Base-by-base conservation (phyloP, 1,140 invertebrate genomes). In the Adoxophyes honmai region DNA sequence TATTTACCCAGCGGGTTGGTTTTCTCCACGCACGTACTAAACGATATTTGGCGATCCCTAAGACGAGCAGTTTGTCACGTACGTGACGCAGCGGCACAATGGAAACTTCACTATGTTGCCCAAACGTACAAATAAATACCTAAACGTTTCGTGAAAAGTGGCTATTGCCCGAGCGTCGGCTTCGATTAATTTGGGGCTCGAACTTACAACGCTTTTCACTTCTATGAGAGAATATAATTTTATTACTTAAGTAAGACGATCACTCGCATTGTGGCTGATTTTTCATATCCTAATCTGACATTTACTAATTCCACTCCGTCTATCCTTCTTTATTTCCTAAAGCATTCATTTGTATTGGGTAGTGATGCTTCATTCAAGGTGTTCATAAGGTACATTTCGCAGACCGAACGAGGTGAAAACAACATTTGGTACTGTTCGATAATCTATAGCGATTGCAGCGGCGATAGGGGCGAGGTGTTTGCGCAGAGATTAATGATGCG, bases 21-120 rank as follows among this genome's bases (percentile, higher is more conserved):
- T 88, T 88, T 78, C 83, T 82, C 65, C 73, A 78, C 72, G 73
- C 86, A 88, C 86, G 83, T 86, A 86, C 80, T 88, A 88, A 86
- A 86, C 85, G 85, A 86, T 88, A 88, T 88, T 88, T 88, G 85
- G 85, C 85, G 81, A 88, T 88, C 85, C 81, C 83, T 84, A 83
- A 86, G 85, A 88, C 83, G 83, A 84, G 66, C 72, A 70, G 83
- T 86, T 85, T 86, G 85, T 88, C 85, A 88, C 85, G 85, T 82
- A 86, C 85, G 85, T 88, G 85, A 85, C 75, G 69, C 64, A 70
- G 71, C 71, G 78, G 72, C 82, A 73, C 76, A 87, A 82, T 88
- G 75, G 78, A 81, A 86, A 81, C 81, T 85, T 75, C 70, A 83
- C 75, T 78, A 63, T 66, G 68, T 86, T 78, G 75, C 68, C 73